phyloP scores from a whole-genome alignment of 2,888 invertebrate species.

The Globia sparganii region DNA sequence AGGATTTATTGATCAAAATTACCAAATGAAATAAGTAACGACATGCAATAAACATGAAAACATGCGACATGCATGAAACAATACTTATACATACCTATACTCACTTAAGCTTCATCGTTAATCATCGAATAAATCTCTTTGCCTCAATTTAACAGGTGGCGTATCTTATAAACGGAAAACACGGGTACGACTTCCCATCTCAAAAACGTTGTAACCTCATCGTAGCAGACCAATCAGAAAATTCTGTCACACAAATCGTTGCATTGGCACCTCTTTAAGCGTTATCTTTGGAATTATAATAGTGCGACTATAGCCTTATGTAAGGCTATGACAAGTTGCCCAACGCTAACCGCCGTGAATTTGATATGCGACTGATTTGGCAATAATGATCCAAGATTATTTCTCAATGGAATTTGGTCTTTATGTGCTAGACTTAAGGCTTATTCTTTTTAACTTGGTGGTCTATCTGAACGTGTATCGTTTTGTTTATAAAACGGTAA shows the following conservation, averaged over 20 bases:
- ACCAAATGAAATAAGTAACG: too few relatives aligned
- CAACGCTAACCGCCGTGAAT: constrained; percentile 59
- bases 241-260: constrained; percentile 49
- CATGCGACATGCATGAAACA: too few relatives aligned
- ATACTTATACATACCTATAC: too few relatives aligned
- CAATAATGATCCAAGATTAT: constrained; percentile 40
- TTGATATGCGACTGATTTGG: constrained; percentile 62
- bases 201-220: constrained; percentile 15
- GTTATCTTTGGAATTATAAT: constrained; percentile 77
- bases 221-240: constrained; percentile 33
- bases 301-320: constrained; percentile 72
- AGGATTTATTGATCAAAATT: too few relatives aligned
- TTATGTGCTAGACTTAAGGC: constrained; percentile 17
- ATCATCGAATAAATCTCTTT: background rate
- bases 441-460: background rate
- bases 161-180: constrained; percentile 2
- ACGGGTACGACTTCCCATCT: background rate
- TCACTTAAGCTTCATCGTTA: too few relatives aligned
- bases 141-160: too few relatives aligned
- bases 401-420: constrained; percentile 23
- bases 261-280: constrained; percentile 55
- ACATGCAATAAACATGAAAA: background rate
- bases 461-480: constrained; percentile 33
- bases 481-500: constrained; percentile 40
- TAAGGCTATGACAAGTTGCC: constrained; percentile 65